A percentile compares a stretch with the other conserved stretches of the same genome.
Conservation (phyloP, 2,113 vertebrate species). For the Progne subis region DNA sequence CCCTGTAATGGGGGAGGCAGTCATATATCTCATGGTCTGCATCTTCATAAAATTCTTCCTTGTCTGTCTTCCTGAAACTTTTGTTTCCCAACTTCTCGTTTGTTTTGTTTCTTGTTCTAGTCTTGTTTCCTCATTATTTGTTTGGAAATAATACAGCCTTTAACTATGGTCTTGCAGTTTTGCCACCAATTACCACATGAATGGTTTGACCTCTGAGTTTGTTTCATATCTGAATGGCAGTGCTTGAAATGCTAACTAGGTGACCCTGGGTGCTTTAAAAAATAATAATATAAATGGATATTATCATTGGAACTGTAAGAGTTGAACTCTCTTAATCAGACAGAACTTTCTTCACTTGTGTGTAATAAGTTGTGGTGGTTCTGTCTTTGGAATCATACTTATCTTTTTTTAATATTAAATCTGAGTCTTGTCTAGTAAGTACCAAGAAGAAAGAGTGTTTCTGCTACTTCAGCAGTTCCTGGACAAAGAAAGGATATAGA, state of each 20-base stretch:
- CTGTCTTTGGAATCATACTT: neutral
- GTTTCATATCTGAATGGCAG: neutral
- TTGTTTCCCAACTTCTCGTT: neutral
- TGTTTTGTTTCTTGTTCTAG: neutral
- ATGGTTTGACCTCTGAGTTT: neutral
- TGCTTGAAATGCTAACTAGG: neutral
- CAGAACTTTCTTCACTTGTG: neutral
- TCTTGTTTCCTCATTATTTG: neutral
- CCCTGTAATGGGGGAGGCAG: neutral
- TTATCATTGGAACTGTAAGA: neutral
- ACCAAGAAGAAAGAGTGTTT: neutral
- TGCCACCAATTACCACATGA: neutral
- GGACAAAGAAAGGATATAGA: neutral
- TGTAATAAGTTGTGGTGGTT: neutral
- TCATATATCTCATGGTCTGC: neutral
- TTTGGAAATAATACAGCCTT: neutral
- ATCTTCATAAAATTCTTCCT: neutral
- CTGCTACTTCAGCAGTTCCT: neutral
- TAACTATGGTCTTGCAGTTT: neutral
- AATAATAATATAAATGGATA: neutral
- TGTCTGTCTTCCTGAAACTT: neutral
- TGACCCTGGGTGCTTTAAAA: neutral
- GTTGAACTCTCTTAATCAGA: neutral
- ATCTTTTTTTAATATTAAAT: neutral
- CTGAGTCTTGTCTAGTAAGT: neutral